Evolutionary conservation across 2,888 invertebrate genomes (phyloP), one percentile per base, ranked within the genome.

Genomic region (Chymomyza fuscimana): DNA sequence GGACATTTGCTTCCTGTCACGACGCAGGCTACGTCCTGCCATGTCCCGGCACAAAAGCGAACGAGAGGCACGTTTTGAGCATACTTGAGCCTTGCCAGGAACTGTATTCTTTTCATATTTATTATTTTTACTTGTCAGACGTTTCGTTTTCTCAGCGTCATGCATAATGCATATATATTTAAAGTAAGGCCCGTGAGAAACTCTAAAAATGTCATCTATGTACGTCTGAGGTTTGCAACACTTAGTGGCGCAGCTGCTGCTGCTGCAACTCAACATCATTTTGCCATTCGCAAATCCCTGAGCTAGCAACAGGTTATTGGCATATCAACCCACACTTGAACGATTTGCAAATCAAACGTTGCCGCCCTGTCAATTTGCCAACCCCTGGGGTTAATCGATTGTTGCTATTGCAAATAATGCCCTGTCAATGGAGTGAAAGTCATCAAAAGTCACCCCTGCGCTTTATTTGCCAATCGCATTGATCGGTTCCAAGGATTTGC

Each of bases 1-100:
- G 86, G 86, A 86, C 86, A 86, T 77, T 79, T 68, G 77, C 88
- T 81, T 88, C 85, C 88, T 88, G 82, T 79, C 82, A 86, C 79
- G 75, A 84, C 79, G 75, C 80, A 83, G 78, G 32, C 77, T 65
- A 32, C 32, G 32, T 32, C 32, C 40, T 46, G 40, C 40, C 1
- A 46, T 7, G 22, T 25, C 10, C 22, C 7, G 15, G 7, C 58
- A 25, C 58, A 58, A 19, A 15, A 54, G 54, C 22, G 54, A 7
- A 19, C 54, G 54, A 54, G 19, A 54, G 40, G 40, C 40, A 46
- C 40, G 40, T 46, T 46, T 46, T 46, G 40, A 12, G 40, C 40
- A 46, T 46, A 12, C 40, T 46, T 46, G 40, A 46, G 40, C 3
- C 40, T 46, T 46, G 40, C 40, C 40, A 46, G 40, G 40, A 46